Evolutionary conservation across 2,888 invertebrate genomes (phyloP).

Genomic region (Ecdyonurus torrentis): DNA sequence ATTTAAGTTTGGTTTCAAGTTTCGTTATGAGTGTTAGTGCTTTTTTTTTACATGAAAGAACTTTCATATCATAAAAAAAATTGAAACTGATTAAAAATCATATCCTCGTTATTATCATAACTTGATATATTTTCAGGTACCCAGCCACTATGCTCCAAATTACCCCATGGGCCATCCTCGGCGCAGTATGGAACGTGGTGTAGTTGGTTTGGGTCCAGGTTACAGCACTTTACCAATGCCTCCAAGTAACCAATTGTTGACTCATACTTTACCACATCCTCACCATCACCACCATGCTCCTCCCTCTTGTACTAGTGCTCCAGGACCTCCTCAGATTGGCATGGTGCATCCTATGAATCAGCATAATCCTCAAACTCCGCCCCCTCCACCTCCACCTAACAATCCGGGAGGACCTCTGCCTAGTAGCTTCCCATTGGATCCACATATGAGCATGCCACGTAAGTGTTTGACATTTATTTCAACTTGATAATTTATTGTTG

Average conservation of each 20-base stretch:
- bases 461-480: conserved; percentile 33
- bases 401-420: conserved; percentile 19
- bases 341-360: conserved; percentile 65
- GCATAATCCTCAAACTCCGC: conserved; percentile 39
- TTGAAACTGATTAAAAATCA: too few species aligned
- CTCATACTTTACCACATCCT: conserved; percentile 15
- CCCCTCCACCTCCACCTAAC: conserved; percentile 47
- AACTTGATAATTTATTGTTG: too few species aligned
- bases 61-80: too few species aligned
- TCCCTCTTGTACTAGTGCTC: conserved; percentile 22
- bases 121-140: conserved; percentile 27
- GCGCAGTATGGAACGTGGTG: conserved; percentile 29
- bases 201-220: conserved; percentile 40
- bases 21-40: too few species aligned
- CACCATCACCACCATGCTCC: conserved; percentile 26
- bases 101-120: conserved; percentile 3
- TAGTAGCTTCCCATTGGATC: conserved; percentile 35
- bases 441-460: conserved; percentile 67
- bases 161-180: conserved; percentile 71
- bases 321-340: conserved; percentile 39
- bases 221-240: conserved; percentile 72
- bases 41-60: too few species aligned
- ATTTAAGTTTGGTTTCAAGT: too few species aligned
- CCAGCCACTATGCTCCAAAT: conserved; percentile 93
- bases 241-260: conserved; percentile 24